These are phyloP conservation scores for Platichthys flesus DNA, from an alignment of 2,113 vertebrate genomes.

Conservation along the genomic window DNA sequence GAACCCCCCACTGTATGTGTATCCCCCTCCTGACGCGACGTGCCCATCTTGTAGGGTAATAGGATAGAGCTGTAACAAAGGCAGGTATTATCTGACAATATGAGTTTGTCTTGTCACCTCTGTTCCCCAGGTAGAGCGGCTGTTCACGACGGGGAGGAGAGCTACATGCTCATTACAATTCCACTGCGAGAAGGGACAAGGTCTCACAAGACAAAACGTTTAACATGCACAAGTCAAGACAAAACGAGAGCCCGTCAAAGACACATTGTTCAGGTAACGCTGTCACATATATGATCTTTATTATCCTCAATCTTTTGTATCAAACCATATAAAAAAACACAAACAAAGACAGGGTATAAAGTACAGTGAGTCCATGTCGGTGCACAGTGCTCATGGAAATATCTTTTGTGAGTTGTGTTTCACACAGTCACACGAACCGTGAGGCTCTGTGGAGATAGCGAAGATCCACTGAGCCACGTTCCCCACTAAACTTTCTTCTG, in stretches of 20 bases:
- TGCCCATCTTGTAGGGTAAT: constrained; percentile 67
- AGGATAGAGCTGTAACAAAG: constrained; percentile 74
- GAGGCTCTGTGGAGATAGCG: neutral
- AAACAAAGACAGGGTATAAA: constrained; percentile 5
- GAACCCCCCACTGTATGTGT: constrained; percentile 70
- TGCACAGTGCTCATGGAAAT: constrained; percentile 23
- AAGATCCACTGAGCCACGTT: neutral
- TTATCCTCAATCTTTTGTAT: constrained; percentile 36
- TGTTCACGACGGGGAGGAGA: constrained; percentile 58
- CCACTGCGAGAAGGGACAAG: constrained; percentile 56
- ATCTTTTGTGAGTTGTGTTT: constrained; percentile 11
- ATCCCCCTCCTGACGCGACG: constrained; percentile 58
- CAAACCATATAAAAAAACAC: constrained; percentile 53
- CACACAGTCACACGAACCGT: constrained; percentile 12
- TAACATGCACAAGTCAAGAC: constrained; percentile 54
- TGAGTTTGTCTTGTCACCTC: constrained; percentile 68
- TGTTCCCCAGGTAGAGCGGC: constrained; percentile 63
- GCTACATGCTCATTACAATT: constrained; percentile 69
- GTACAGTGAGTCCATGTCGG: constrained; percentile 11
- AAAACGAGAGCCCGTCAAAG: constrained; percentile 39
- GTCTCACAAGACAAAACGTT: constrained; percentile 58
- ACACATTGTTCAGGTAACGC: constrained; percentile 50
- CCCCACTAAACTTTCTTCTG: neutral
- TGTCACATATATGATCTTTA: constrained; percentile 69
- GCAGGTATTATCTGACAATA: constrained; percentile 73